phyloP scores from a whole-genome alignment of 2,113 vertebrate species.

The Tapirus terrestris region DNA sequence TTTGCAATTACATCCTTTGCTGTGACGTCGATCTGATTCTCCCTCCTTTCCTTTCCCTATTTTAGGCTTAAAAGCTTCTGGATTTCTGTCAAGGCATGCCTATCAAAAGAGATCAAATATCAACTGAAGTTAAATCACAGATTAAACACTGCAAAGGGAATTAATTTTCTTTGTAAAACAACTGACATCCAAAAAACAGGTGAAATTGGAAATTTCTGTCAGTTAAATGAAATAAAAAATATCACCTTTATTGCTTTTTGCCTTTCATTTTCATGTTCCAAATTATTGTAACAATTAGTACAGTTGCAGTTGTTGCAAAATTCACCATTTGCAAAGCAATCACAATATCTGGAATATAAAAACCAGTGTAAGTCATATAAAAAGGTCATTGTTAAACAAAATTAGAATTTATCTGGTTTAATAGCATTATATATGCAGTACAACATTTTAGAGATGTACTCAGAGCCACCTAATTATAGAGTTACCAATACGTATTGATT shows the following conservation, averaged over 20 bases:
- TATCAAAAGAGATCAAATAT: slow-evolving; percentile 81
- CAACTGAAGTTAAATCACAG: not conserved
- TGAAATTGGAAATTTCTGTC: not conserved
- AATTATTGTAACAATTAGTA: slow-evolving; percentile 99
- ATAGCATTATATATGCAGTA: not conserved
- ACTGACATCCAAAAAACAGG: not conserved
- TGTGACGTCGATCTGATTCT: slow-evolving; percentile 96
- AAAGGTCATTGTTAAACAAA: slow-evolving; percentile 43
- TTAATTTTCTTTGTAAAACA: not conserved
- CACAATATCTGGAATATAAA: slow-evolving; percentile 93
- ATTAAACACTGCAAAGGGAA: not conserved
- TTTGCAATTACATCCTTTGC: slow-evolving; percentile 99
- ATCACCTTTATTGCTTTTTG: slow-evolving; percentile 99
- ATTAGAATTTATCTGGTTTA: not conserved
- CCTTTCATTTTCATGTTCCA: slow-evolving; percentile 97
- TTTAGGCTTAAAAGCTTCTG: slow-evolving; percentile 99
- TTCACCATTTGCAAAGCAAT: slow-evolving; percentile 99
- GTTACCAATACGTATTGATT: not conserved
- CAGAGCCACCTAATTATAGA: not conserved
- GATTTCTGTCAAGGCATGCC: slow-evolving; percentile 98
- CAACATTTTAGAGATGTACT: not conserved
- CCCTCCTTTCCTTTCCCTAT: slow-evolving; percentile 99
- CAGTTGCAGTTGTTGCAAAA: slow-evolving; percentile 99
- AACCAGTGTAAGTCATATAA: slow-evolving; percentile 28
- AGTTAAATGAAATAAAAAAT: slow-evolving; percentile 40